A percentile compares a stretch with the other conserved stretches of the same genome.
Conservation (phyloP, 2,797 vertebrate genomes). For the Helostoma temminkii region DNA sequence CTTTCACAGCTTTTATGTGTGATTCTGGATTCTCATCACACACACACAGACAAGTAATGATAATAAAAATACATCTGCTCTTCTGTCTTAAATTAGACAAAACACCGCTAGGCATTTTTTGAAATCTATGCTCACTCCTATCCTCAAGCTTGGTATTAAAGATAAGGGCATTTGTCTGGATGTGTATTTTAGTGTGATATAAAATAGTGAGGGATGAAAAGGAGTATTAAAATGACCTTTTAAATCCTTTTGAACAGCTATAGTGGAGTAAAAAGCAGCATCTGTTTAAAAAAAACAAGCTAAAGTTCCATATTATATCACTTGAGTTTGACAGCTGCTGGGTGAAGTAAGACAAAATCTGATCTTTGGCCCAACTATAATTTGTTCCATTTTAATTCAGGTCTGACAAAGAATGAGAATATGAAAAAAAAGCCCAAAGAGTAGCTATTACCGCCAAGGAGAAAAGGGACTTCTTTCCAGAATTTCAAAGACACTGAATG, state of each 20-base stretch:
- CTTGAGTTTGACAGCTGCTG: constrained; percentile 65
- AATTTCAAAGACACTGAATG: constrained; percentile 60
- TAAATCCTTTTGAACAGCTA: constrained; percentile 61
- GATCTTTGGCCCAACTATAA: constrained; percentile 71
- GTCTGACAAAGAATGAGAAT: constrained; percentile 64
- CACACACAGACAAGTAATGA: constrained; percentile 28
- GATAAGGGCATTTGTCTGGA: constrained; percentile 66
- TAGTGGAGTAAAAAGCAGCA: constrained; percentile 50
- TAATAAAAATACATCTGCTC: constrained; percentile 57
- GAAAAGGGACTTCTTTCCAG: constrained; percentile 54
- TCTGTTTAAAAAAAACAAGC: constrained; percentile 21
- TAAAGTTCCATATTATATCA: constrained; percentile 51
- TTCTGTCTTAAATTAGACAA: constrained; percentile 57
- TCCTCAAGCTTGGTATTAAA: constrained; percentile 59
- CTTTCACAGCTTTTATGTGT: constrained; percentile 39
- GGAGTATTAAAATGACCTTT: constrained; percentile 73
- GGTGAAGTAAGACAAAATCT: constrained; percentile 71
- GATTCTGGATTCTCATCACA: constrained; percentile 43
- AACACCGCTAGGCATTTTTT: constrained; percentile 38
- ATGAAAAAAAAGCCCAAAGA: constrained; percentile 64
- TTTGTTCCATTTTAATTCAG: constrained; percentile 76
- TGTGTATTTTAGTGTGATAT: constrained; percentile 67
- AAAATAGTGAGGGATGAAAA: constrained; percentile 48
- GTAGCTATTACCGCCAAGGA: constrained; percentile 53
- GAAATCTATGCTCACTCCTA: constrained; percentile 44